Conservation (phyloP, 2,113 vertebrate genomes). For the Antechinus flavipes region DNA sequence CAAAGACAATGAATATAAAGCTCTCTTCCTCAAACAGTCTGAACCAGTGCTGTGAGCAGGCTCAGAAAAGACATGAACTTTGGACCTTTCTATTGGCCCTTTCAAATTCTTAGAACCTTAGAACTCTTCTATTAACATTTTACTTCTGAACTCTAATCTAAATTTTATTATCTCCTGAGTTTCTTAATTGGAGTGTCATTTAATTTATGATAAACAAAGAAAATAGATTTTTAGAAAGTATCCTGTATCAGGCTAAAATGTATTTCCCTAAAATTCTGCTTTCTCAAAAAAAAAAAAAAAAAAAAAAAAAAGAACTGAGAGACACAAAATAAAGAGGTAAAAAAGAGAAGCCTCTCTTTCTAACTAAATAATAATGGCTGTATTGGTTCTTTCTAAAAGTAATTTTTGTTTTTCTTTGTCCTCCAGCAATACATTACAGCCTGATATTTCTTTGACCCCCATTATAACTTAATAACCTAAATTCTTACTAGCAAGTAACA, state of each 20-base stretch:
- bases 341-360: neutral
- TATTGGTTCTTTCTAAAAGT: neutral
- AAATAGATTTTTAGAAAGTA: neutral
- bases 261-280: neutral
- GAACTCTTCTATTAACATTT: neutral
- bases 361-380: neutral
- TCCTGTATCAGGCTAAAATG: neutral
- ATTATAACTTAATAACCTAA: neutral
- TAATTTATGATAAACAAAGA: neutral
- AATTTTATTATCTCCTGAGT: neutral
- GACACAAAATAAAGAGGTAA: neutral
- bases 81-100: neutral
- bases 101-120: neutral
- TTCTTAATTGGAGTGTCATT: neutral
- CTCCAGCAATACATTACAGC: neutral
- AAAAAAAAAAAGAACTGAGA: neutral
- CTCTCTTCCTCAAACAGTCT: neutral
- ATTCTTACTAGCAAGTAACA: neutral
- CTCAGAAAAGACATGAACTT: neutral
- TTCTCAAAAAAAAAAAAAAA: neutral
- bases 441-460: neutral
- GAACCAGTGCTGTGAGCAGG: neutral
- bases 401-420: neutral
- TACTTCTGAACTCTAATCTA: neutral
- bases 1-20: neutral